Conservation (phyloP, 2,797 vertebrate genomes). For the Falco cherrug region DNA sequence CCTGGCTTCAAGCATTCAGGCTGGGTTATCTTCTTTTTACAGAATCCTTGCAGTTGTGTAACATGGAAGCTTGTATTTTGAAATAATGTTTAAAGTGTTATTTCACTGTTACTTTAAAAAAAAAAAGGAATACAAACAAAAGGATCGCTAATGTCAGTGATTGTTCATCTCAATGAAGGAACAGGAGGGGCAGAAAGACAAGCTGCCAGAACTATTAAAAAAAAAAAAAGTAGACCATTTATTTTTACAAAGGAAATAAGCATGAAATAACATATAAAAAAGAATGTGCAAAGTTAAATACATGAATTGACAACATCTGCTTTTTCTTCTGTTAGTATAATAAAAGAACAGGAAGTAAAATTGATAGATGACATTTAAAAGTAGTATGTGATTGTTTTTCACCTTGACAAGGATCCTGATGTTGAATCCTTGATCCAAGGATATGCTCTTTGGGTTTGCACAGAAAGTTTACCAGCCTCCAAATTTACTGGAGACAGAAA, state of each 20-base stretch:
- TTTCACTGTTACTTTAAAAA: neutral
- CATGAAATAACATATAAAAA: neutral
- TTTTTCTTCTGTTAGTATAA: neutral
- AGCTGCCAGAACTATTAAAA: neutral
- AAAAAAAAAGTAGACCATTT: neutral
- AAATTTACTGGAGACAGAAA: neutral
- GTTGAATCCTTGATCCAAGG: neutral
- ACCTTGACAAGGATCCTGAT: neutral
- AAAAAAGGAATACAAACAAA: neutral
- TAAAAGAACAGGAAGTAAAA: neutral
- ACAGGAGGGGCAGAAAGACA: neutral
- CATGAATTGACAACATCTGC: neutral
- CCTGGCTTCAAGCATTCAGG: neutral
- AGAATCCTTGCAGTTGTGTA: neutral
- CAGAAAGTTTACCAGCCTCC: neutral
- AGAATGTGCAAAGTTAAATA: neutral
- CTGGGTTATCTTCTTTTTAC: neutral
- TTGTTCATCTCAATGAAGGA: neutral
- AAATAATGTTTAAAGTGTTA: neutral
- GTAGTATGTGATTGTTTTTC: neutral
- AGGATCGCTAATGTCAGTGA: neutral
- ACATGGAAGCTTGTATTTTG: neutral
- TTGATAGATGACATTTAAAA: neutral
- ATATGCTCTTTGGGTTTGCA: neutral
- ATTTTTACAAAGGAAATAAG: neutral